Conservation (phyloP, 2,888 invertebrate species). For the Mythimna pallens region DNA sequence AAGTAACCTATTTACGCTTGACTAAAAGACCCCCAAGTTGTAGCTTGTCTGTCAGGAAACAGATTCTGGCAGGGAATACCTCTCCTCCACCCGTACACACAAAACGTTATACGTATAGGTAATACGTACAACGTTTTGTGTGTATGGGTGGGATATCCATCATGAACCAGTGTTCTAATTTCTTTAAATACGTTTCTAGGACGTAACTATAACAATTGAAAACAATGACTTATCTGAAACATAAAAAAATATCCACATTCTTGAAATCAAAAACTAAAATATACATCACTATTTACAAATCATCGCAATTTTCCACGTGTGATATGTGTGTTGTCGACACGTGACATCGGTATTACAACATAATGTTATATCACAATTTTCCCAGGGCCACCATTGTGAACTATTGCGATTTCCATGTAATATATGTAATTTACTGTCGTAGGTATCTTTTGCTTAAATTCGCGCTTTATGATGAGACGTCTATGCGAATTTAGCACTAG, state of each 20-base stretch:
- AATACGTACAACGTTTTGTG: too few species aligned
- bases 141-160: neutral
- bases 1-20: too few species aligned
- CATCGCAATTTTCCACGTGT: constrained; percentile 21
- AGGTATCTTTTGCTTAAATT: constrained; percentile 11
- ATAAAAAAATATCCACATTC: neutral
- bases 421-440: constrained; percentile 29
- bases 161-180: too few species aligned
- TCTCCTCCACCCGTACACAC: too few species aligned
- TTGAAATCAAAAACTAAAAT: constrained; percentile 11
- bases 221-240: neutral
- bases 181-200: neutral
- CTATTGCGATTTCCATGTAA: constrained; percentile 29
- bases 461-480: constrained; percentile 19
- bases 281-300: constrained; percentile 6
- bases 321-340: constrained; percentile 39
- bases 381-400: constrained; percentile 42
- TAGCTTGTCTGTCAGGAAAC: too few species aligned
- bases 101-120: too few species aligned
- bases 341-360: constrained; percentile 46
- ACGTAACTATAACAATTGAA: neutral
- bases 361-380: constrained; percentile 47
- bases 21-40: too few species aligned
- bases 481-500: neutral
- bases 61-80: too few species aligned